Percentiles rank a stretch among this genome's conserved stretches.
Evolutionary conservation across 1,140 invertebrate genomes (phyloP).

Genomic region (Drosophila sturtevanti): DNA sequence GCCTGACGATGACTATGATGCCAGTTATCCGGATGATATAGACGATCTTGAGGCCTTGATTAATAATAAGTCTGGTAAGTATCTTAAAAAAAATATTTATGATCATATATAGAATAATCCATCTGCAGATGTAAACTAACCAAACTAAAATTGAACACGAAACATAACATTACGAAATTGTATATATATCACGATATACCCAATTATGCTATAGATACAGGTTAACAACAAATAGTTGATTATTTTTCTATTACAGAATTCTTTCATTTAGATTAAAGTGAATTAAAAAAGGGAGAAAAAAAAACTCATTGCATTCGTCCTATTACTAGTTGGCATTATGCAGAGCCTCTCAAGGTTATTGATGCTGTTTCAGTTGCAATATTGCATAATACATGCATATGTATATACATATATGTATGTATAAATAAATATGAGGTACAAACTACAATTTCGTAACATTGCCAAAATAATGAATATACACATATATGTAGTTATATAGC

Average conservation of each 20-base stretch:
- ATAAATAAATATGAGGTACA: not conserved
- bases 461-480: constrained; percentile 5
- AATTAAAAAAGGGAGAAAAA: not conserved
- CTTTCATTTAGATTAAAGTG: not conserved
- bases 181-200: no score
- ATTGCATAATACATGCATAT: not conserved
- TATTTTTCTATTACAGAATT: not conserved
- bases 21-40: constrained; percentile 78
- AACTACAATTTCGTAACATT: not conserved
- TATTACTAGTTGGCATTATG: constrained; percentile 5
- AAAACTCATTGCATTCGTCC: not conserved
- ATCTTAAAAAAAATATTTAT: not conserved
- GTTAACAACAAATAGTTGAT: not conserved
- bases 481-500: not conserved
- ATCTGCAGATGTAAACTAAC: no score
- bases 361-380: not conserved
- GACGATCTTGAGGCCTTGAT: constrained; percentile 79
- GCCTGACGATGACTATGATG: constrained; percentile 80
- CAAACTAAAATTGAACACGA: no score
- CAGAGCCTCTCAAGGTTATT: not conserved
- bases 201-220: not conserved
- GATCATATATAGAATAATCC: no score
- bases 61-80: constrained; percentile 81
- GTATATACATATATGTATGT: not conserved
- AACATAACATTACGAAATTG: no score